A percentile compares a stretch with the other conserved stretches of the same genome.
Conservation (phyloP, 2,797 vertebrate species). For the Sebastes miniatus region DNA sequence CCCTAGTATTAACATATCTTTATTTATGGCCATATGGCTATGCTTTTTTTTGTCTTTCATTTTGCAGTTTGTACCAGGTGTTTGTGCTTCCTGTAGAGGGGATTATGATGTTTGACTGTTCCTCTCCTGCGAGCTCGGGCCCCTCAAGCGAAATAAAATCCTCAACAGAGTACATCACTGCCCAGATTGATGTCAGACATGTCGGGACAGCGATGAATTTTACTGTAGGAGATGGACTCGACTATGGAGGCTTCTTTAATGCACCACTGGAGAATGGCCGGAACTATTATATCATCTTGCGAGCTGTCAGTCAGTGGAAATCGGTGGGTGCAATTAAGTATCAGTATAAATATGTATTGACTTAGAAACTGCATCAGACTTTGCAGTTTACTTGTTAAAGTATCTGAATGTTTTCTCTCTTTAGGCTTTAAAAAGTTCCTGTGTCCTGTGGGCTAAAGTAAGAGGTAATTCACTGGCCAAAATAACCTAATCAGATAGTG, state of each 20-base stretch:
- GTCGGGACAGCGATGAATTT: conserved; percentile 82
- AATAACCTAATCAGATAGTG: neutral
- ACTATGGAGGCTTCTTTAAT: conserved; percentile 89
- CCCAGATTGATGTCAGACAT: conserved; percentile 81
- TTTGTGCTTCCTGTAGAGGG: conserved; percentile 86
- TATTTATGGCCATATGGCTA: neutral
- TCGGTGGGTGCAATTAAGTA: conserved; percentile 75
- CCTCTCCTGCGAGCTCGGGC: conserved; percentile 71
- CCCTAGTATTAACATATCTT: neutral
- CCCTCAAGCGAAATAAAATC: conserved; percentile 72
- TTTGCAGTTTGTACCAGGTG: conserved; percentile 90
- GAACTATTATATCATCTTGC: conserved; percentile 88
- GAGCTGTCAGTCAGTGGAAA: conserved; percentile 90
- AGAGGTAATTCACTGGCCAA: conserved; percentile 62
- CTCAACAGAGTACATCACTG: conserved; percentile 81
- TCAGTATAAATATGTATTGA: neutral
- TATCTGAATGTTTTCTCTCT: conserved; percentile 18
- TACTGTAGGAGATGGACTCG: conserved; percentile 86
- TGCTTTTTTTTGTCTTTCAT: conserved; percentile 21
- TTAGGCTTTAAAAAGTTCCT: conserved; percentile 76
- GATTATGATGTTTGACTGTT: conserved; percentile 85
- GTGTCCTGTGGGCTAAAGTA: conserved; percentile 82
- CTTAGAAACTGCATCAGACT: neutral
- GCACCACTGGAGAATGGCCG: conserved; percentile 85
- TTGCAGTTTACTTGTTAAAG: neutral